Conservation (phyloP, 2,797 vertebrate species). For the Melanotaenia pygmaea region DNA sequence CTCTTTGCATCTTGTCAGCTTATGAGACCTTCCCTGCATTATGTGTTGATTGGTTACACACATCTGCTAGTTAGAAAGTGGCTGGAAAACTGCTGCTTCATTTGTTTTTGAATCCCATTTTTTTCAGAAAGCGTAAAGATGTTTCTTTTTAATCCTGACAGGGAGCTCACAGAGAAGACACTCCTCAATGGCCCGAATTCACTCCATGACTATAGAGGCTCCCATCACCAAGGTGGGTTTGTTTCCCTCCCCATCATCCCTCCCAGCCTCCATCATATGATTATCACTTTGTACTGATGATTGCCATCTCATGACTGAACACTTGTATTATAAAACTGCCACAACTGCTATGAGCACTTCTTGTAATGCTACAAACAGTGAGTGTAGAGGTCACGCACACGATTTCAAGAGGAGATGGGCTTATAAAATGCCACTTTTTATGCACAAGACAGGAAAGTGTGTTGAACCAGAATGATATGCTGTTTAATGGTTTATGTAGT, state of each 20-base stretch:
- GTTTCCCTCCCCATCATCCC: constrained; percentile 7
- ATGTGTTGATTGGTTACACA: constrained; percentile 57
- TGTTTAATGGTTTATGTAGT: constrained; percentile 51
- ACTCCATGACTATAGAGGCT: constrained; percentile 98
- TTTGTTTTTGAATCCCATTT: constrained; percentile 17
- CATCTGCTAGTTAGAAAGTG: constrained; percentile 30
- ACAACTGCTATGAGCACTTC: constrained; percentile 45
- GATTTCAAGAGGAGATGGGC: constrained; percentile 50
- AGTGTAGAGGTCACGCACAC: constrained; percentile 43
- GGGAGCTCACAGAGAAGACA: constrained; percentile 93
- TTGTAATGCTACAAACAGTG: constrained; percentile 32
- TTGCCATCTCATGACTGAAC: constrained; percentile 64
- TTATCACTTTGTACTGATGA: constrained; percentile 31
- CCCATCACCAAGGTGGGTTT: constrained; percentile 96
- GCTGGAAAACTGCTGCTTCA: constrained; percentile 22
- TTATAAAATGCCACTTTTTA: constrained; percentile 66
- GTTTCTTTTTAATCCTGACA: constrained; percentile 60
- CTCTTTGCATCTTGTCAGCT: constrained; percentile 36
- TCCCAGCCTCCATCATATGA: constrained; percentile 53
- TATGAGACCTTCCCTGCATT: constrained; percentile 40
- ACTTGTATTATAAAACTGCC: constrained; percentile 39
- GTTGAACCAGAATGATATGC: constrained; percentile 52
- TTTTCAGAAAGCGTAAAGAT: not conserved
- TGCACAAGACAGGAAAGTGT: constrained; percentile 44
- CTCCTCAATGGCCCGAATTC: constrained; percentile 97